Percentiles rank a stretch among this genome's conserved stretches.
These are phyloP conservation scores for Acrocera orbiculus DNA, from an alignment of 2,888 invertebrate genomes.

Conservation along the genomic window DNA sequence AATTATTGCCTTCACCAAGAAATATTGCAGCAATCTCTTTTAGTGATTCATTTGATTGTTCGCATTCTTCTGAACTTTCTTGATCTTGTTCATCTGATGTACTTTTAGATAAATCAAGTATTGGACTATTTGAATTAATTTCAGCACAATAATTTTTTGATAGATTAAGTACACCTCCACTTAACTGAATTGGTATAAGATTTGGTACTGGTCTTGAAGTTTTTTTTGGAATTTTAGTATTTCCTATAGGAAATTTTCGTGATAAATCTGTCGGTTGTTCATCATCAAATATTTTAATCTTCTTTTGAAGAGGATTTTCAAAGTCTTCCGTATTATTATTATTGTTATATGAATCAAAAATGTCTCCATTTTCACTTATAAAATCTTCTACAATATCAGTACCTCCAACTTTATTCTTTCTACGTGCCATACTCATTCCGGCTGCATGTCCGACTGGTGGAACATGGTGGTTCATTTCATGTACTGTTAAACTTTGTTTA, in stretches of 20 bases:
- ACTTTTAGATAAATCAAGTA: background rate
- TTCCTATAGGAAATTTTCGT: constrained; percentile 16
- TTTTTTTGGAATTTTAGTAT: constrained; percentile 19
- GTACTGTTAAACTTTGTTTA: constrained; percentile 78
- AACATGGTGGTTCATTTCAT: constrained; percentile 80
- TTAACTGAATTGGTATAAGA: constrained; percentile 48
- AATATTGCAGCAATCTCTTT: constrained; percentile 38
- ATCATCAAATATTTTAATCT: constrained; percentile 23
- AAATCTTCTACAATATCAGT: constrained; percentile 28
- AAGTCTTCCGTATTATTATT: constrained; percentile 28
- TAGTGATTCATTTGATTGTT: constrained; percentile 34
- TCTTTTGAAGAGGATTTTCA: constrained; percentile 23
- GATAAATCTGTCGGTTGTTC: constrained; percentile 29
- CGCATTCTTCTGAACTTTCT: constrained; percentile 29
- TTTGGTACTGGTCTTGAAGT: constrained; percentile 51
- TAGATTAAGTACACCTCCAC: constrained; percentile 24
- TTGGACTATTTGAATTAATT: background rate
- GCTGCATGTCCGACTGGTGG: constrained; percentile 52
- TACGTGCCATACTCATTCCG: constrained; percentile 37
- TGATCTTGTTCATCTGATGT: constrained; percentile 29
- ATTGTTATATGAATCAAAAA: constrained; percentile 11
- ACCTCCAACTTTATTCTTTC: constrained; percentile 60
- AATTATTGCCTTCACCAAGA: constrained; percentile 22
- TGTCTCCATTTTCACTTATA: constrained; percentile 9
- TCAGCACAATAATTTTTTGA: constrained; percentile 24